Percentiles rank a stretch among this genome's conserved stretches.
Evolutionary conservation across 2,888 invertebrate genomes (phyloP).

Genomic region (Onthophagus sagittarius): DNA sequence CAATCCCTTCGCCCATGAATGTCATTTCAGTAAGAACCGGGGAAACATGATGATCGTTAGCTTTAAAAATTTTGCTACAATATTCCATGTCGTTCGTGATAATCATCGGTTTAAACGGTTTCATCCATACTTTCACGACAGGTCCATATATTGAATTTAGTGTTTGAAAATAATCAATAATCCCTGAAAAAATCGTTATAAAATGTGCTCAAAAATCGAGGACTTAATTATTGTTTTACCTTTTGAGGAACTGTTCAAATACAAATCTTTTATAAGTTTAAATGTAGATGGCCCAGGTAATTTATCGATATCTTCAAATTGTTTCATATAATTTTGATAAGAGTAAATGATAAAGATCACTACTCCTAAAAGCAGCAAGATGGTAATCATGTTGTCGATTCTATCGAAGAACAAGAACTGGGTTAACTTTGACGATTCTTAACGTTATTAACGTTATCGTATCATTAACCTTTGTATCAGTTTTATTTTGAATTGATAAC

Average conservation of each 20-base stretch:
- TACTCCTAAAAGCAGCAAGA: too few relatives aligned
- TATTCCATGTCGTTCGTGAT: not conserved
- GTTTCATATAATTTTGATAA: not conserved
- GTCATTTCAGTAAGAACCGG: not conserved
- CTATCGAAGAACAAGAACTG: too few relatives aligned
- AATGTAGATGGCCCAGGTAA: slow-evolving; percentile 13
- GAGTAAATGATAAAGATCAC: too few relatives aligned
- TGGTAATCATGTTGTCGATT: too few relatives aligned
- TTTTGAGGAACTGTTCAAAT: not conserved
- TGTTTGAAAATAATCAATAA: not conserved
- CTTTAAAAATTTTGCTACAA: not conserved
- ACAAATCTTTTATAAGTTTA: not conserved
- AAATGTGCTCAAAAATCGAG: not conserved
- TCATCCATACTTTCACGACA: slow-evolving; percentile 13
- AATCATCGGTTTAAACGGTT: slow-evolving; percentile 10
- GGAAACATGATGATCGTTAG: not conserved
- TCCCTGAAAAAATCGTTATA: not conserved
- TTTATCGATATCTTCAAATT: slow-evolving; percentile 10
- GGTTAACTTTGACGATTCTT: too few relatives aligned
- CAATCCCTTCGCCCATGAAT: not conserved
- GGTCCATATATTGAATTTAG: slow-evolving; percentile 8
- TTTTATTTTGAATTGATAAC: too few relatives aligned
- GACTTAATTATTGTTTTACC: not conserved
- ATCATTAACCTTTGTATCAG: too few relatives aligned
- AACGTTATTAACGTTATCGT: too few relatives aligned